Evolutionary conservation across 2,113 vertebrate species (phyloP).

Genomic region (Cacatua alba): DNA sequence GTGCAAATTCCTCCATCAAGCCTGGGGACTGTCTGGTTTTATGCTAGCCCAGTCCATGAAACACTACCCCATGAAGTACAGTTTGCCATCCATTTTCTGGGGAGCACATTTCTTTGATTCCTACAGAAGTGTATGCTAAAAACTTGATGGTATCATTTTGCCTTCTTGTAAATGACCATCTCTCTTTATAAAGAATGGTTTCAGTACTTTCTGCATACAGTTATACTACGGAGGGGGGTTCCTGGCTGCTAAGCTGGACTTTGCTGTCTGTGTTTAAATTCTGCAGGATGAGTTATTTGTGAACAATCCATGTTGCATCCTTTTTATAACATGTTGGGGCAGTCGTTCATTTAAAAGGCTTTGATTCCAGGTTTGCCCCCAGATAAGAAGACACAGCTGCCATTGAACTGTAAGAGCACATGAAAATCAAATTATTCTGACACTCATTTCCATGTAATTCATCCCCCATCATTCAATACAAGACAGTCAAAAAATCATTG

Average conservation of each 20-base stretch:
- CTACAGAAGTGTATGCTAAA: background rate
- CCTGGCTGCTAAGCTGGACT: background rate
- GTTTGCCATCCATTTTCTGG: background rate
- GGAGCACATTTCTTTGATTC: background rate
- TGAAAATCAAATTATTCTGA: background rate
- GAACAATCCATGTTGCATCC: background rate
- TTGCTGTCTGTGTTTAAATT: background rate
- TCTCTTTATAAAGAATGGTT: background rate
- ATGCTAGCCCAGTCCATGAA: background rate
- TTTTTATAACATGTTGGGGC: fast-evolving
- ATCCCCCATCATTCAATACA: background rate
- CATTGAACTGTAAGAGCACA: background rate
- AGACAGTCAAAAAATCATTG: background rate
- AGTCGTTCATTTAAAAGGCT: background rate
- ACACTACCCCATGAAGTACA: background rate
- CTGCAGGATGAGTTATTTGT: background rate
- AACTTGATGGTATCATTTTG: background rate
- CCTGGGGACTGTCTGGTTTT: background rate
- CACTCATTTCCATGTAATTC: background rate
- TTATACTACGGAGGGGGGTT: background rate
- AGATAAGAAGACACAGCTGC: background rate
- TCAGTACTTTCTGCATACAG: background rate
- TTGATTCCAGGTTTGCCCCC: background rate
- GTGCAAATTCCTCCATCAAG: background rate
- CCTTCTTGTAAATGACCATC: background rate